Evolutionary conservation across 2,888 invertebrate genomes (phyloP), one percentile per base, ranked within the genome.

Genomic region (Ceraclea dissimilis): DNA sequence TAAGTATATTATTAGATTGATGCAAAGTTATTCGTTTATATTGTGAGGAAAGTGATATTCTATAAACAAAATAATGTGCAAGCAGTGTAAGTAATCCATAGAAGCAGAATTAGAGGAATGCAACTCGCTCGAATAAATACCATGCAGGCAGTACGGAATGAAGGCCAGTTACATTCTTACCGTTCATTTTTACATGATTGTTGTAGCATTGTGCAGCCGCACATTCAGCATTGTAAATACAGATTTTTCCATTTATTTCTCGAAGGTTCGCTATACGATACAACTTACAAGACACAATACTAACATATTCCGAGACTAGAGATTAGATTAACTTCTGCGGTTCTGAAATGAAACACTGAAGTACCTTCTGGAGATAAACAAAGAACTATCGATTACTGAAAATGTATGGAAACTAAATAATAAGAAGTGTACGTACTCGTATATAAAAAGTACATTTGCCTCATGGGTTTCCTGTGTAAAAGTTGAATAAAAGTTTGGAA

Each of bases 161-260:
- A n/a, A n/a, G n/a, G n/a, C n/a, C n/a, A n/a, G n/a, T n/a, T n/a
- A n/a, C n/a, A n/a, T n/a, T n/a, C n/a, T n/a, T n/a, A n/a, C 49
- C 20, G 54, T 60, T 60, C 58, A 58, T 60, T 60, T 39, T 58
- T 53, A 51, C 51, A 55, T 55, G 39, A 58, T 57, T 58, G 57
- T 60, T n/a, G 49, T 52, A 44, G 57, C 55, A 57, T 60, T 60
- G 57, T 57, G 39, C 21, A 26, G 52, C 56, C 44, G 20, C 39
- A 2, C 5, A 39, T 50, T 51, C 55, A 47, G 52, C 54, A 52
- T 49, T 53, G 57, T 53, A 58, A 58, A 60, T 58, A 60, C 33
- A 52, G 54, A 34, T 58, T 58, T 60, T 60, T 55, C 57, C 57
- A 51, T 60, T 60, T 50, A 54, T n/a, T n/a, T n/a, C n/a, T n/a